Evolutionary conservation across 2,113 vertebrate species (phyloP).

Genomic region (Alligator mississippiensis): DNA sequence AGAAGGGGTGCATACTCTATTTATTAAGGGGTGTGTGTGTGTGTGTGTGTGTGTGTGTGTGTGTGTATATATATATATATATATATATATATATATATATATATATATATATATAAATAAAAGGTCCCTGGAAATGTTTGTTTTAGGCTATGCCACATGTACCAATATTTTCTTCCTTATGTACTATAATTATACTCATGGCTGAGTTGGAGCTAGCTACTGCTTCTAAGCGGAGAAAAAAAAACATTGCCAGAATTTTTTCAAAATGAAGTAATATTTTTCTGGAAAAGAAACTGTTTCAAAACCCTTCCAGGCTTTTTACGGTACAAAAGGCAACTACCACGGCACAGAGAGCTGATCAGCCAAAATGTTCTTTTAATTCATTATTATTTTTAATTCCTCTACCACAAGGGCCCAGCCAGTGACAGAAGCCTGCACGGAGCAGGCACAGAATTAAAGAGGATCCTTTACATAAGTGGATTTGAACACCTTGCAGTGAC

Average conservation of each 20-base stretch:
- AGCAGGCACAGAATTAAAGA: neutral
- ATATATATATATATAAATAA: too few relatives aligned
- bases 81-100: too few relatives aligned
- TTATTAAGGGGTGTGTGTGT: neutral
- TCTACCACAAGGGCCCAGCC: neutral
- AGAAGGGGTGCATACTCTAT: too few relatives aligned
- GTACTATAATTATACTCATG: accelerated
- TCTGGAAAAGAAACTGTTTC: too few relatives aligned
- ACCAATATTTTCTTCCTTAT: accelerated
- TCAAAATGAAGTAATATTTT: accelerated
- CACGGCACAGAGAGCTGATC: neutral
- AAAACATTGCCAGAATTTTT: neutral
- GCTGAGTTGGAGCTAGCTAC: neutral
- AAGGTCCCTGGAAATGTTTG: accelerated
- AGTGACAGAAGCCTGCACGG: neutral
- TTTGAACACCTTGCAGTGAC: neutral
- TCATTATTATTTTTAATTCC: neutral
- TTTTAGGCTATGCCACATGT: neutral
- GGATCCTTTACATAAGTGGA: neutral
- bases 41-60: too few relatives aligned
- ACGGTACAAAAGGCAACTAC: neutral
- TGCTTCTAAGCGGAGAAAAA: neutral
- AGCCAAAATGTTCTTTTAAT: accelerated
- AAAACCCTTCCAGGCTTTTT: too few relatives aligned
- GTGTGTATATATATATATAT: too few relatives aligned